Evolutionary conservation across 2,888 invertebrate genomes (phyloP).

Genomic region (Aplocera efformata): DNA sequence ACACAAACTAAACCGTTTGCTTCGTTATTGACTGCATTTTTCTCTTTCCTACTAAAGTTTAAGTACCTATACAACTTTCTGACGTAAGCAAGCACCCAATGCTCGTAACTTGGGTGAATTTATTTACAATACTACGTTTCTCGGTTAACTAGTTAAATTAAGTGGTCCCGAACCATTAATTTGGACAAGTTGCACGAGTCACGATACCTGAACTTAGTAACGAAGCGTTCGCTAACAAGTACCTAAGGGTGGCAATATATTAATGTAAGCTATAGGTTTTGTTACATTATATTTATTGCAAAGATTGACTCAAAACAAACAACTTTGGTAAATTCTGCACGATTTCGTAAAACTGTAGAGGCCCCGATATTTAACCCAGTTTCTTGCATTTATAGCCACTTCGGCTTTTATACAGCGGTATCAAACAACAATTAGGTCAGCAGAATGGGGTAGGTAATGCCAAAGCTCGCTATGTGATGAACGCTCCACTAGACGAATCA

Average conservation of each 20-base stretch:
- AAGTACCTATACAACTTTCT: too few relatives aligned
- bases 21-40: too few relatives aligned
- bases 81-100: too few relatives aligned
- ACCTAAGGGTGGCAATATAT: conserved; percentile 15
- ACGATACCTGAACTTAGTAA: conserved; percentile 23
- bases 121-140: conserved; percentile 15
- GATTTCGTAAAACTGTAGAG: conserved; percentile 50
- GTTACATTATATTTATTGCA: conserved; percentile 14
- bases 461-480: conserved; percentile 49
- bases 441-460: conserved; percentile 62
- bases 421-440: conserved; percentile 73
- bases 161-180: conserved; percentile 25
- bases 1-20: too few relatives aligned
- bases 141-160: conserved; percentile 18
- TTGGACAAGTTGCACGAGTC: conserved; percentile 26
- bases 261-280: not conserved
- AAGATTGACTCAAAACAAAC: conserved; percentile 41
- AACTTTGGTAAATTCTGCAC: conserved; percentile 41
- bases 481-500: conserved; percentile 45
- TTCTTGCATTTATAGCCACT: conserved; percentile 72
- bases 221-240: conserved; percentile 20
- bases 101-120: not conserved
- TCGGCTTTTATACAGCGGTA: conserved; percentile 60
- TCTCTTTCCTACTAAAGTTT: too few relatives aligned
- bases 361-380: conserved; percentile 74